phyloP scores from a whole-genome alignment of 37 sponge, comb jelly and placozoan genomes.

The Beroe forskalii region DNA sequence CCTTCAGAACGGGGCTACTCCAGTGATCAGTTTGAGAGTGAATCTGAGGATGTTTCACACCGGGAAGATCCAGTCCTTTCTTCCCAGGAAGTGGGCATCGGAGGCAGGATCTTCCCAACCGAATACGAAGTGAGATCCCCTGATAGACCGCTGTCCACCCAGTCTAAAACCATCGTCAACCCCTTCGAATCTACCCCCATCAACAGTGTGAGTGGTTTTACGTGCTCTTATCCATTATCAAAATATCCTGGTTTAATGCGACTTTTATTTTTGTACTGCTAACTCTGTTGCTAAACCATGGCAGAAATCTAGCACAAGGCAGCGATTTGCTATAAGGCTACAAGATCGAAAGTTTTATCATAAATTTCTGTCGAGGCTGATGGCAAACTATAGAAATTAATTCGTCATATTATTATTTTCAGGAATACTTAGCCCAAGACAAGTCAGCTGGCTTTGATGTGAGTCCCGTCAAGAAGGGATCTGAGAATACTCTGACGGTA shows the following conservation, averaged over 20 bases:
- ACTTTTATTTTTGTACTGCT: too few relatives aligned
- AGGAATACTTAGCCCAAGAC: not conserved
- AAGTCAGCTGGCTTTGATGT: conserved; percentile 28
- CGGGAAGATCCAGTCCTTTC: not conserved
- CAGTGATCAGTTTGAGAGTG: conserved; percentile 62
- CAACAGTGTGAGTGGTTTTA: not conserved
- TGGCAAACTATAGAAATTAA: too few relatives aligned
- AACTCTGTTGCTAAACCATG: too few relatives aligned
- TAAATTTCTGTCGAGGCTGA: too few relatives aligned
- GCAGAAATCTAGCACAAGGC: too few relatives aligned
- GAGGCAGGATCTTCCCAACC: not conserved
- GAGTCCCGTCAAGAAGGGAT: not conserved
- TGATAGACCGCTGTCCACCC: not conserved
- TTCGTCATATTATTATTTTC: too few relatives aligned
- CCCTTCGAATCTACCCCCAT: conserved; percentile 59
- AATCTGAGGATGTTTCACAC: not conserved
- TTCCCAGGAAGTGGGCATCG: not conserved
- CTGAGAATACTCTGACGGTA: not conserved
- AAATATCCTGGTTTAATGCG: too few relatives aligned
- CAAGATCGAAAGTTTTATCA: too few relatives aligned
- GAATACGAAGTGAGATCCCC: not conserved
- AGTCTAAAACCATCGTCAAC: not conserved
- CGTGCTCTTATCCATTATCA: too few relatives aligned
- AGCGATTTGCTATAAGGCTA: too few relatives aligned
- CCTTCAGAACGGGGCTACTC: conserved; percentile 42